A percentile compares a stretch with the other conserved stretches of the same genome.
phyloP scores from a whole-genome alignment of 35 echinoderm and acorn worm genomes.

The Apostichopus californicus region DNA sequence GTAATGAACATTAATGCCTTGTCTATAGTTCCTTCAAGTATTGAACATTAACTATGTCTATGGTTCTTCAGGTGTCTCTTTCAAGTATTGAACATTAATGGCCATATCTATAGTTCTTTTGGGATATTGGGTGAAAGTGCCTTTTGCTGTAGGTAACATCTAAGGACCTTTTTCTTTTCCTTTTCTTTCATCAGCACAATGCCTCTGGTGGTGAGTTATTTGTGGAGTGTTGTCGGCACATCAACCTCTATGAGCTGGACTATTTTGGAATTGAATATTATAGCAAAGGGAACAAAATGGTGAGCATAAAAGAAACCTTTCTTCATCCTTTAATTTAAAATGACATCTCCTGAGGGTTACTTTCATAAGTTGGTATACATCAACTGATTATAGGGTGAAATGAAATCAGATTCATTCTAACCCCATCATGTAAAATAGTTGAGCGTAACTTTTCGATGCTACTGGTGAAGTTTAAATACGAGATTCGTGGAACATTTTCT shows the following conservation, averaged over 20 bases:
- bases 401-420: no score
- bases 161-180: not conserved
- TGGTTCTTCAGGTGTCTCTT: no score
- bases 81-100: no score
- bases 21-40: no score
- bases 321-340: not conserved
- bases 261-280: conserved; percentile 95
- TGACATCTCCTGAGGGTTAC: not conserved
- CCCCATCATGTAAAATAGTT: no score
- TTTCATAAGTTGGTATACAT: not conserved
- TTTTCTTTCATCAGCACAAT: conserved; percentile 76
- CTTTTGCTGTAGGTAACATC: conserved; percentile 4
- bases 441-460: no score
- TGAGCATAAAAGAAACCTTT: conserved; percentile 60
- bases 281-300: conserved; percentile 80
- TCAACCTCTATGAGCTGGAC: conserved; percentile 88
- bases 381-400: no score
- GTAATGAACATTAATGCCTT: no score
- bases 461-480: no score
- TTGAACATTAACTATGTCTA: no score
- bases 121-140: not conserved
- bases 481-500: no score
- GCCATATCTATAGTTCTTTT: no score
- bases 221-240: conserved; percentile 81
- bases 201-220: conserved; percentile 77